Evolutionary conservation across 1,140 invertebrate genomes (phyloP).

Genomic region (Apis laboriosa): DNA sequence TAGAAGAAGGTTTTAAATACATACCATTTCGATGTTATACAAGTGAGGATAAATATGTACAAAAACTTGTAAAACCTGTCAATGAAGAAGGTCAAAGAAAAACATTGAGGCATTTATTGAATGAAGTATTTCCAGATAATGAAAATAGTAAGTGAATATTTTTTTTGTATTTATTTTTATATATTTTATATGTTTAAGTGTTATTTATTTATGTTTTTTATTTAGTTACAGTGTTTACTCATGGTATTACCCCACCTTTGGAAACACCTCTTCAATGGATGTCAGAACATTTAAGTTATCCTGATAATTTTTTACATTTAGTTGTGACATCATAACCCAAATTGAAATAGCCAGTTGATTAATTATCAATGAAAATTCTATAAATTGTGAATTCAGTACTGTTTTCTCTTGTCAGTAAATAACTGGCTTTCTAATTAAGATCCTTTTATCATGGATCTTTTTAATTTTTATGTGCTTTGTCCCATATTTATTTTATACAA

Average conservation of each 20-base stretch:
- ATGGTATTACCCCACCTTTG: constrained; percentile 92
- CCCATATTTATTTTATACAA: constrained; percentile 55
- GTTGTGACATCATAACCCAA: constrained; percentile 80
- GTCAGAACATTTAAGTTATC: constrained; percentile 98
- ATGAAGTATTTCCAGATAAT: constrained; percentile 86
- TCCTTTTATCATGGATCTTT: neutral
- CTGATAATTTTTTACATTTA: constrained; percentile 98
- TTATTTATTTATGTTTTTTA: constrained; percentile 67
- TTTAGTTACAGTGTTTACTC: constrained; percentile 90
- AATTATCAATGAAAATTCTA: constrained; percentile 42
- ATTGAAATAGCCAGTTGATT: constrained; percentile 35
- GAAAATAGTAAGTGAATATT: constrained; percentile 77
- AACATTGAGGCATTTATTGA: constrained; percentile 87
- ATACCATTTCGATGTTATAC: constrained; percentile 95
- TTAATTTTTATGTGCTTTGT: constrained; percentile 29
- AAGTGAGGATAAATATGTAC: constrained; percentile 87
- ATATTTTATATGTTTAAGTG: too few relatives aligned
- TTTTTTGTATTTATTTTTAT: neutral
- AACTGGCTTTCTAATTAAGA: neutral
- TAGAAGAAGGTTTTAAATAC: constrained; percentile 92
- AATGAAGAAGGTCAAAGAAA: constrained; percentile 88
- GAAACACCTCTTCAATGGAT: constrained; percentile 98
- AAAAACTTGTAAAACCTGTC: constrained; percentile 89
- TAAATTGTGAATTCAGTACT: constrained; percentile 1
- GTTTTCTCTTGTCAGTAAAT: neutral